Conservation (phyloP, 1,140 invertebrate genomes). For the Drosophila melanica region DNA sequence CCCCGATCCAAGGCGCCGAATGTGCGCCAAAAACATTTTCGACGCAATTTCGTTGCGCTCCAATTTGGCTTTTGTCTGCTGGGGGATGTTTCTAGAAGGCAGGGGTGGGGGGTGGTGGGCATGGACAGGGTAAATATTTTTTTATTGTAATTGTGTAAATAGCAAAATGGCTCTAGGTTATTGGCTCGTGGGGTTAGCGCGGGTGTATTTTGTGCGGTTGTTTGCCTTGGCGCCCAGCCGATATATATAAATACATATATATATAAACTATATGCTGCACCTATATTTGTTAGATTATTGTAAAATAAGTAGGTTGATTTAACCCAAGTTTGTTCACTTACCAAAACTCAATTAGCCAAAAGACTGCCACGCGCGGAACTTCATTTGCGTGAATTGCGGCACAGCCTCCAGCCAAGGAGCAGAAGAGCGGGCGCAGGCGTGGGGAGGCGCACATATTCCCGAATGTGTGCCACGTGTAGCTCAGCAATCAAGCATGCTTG, state of each 20-base stretch:
- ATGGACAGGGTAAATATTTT: constrained; percentile 40
- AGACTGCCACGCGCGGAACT: neutral
- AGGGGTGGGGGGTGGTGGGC: neutral
- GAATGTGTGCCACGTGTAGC: constrained; percentile 67
- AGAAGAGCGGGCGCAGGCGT: neutral
- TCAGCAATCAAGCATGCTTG: constrained; percentile 58
- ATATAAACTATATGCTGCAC: constrained; percentile 11
- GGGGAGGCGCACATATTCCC: constrained; percentile 37
- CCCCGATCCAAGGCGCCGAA: constrained; percentile 5
- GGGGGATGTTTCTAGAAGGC: neutral
- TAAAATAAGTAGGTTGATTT: constrained; percentile 53
- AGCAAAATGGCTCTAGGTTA: constrained; percentile 73
- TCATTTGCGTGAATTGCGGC: neutral
- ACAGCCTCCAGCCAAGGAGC: neutral
- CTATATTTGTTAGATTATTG: constrained; percentile 61
- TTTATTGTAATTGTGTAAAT: constrained; percentile 79
- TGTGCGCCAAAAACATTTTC: constrained; percentile 56
- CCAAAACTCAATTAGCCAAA: constrained; percentile 23
- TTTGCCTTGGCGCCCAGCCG: constrained; percentile 42
- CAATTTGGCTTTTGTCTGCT: constrained; percentile 30
- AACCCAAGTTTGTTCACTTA: constrained; percentile 1
- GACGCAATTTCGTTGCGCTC: constrained; percentile 66
- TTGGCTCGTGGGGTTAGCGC: constrained; percentile 61
- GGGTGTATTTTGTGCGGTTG: constrained; percentile 59
- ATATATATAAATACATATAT: too few species aligned